A percentile compares a stretch with the other conserved stretches of the same genome.
Conservation (phyloP, 2,797 vertebrate species). For the Borostomias antarcticus region DNA sequence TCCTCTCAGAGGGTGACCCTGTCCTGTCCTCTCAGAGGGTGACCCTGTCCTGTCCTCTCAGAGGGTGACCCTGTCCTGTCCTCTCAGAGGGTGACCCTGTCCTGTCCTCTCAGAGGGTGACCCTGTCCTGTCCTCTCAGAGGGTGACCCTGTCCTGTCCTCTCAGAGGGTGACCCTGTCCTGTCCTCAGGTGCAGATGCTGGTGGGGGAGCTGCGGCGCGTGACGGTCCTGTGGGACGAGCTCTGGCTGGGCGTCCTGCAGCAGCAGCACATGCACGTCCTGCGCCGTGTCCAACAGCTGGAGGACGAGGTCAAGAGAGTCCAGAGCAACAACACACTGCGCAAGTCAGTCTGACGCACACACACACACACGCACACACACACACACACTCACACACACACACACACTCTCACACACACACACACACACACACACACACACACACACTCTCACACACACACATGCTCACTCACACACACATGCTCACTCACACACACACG, state of each 20-base stretch:
- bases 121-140: not conserved
- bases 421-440: too few species aligned
- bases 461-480: too few species aligned
- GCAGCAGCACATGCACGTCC: constrained; percentile 97
- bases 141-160: too few species aligned
- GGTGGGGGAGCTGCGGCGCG: constrained; percentile 92
- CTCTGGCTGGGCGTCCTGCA: constrained; percentile 95
- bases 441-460: too few species aligned
- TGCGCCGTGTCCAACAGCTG: constrained; percentile 92
- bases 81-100: too few species aligned
- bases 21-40: too few species aligned
- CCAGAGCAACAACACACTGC: constrained; percentile 90
- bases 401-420: too few species aligned
- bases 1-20: too few species aligned
- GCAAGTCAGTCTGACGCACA: constrained; percentile 77
- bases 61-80: too few species aligned
- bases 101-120: not conserved
- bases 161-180: not conserved
- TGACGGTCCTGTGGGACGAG: constrained; percentile 98
- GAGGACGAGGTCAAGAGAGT: constrained; percentile 98
- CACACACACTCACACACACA: not conserved
- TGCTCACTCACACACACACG: too few species aligned
- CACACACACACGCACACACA: not conserved
- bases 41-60: too few species aligned
- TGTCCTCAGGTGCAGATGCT: constrained; percentile 93